Base-by-base conservation (phyloP, 2,888 invertebrate species). In the Apomyelois bistriatella region DNA sequence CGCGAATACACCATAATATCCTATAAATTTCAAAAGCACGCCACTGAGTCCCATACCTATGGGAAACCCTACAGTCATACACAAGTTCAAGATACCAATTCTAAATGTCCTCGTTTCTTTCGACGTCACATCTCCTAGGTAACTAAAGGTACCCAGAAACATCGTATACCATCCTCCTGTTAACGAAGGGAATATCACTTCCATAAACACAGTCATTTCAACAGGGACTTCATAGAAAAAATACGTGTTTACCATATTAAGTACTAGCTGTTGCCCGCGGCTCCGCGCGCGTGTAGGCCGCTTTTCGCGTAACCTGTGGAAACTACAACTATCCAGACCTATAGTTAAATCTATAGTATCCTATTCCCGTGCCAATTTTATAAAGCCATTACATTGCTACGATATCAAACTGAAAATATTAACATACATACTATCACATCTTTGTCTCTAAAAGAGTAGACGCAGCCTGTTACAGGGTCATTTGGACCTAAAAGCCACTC, bases 81-180 rank as follows among this genome's bases (percentile, higher is more conserved):
- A 88, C 65, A 90, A 68, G 66, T 72, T 89, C 41, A 88, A 58
- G 46, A 93, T 86, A 0, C 93, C 93, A 56, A 94, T 83, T 48
- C 94, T 80, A 52, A 92, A 83, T 0, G 94, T 94, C 65, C 93
- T 90, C 2, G 88, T 88, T 38, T 92, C 88, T 30, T 81, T 85
- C 10, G 88, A 85, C 9, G 93, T 91, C 6, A 93, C 88, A 48
- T 93, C 92, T 7, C 93, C 91, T 40, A 94, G 78, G 71, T 93
- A 93, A 61, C 92, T 92, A 73, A 92, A 92, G 50, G 92, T 79
- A 0, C 92, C 91, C 41, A 92, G 83, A 50, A 92, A 88, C 87
- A 92, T 90, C 1, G 91, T 90, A 60, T 91, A 89, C 92, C 92
- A 92, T 7, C 91, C 91, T 0, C 92, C 92, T 0, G 91, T 90